Conservation (phyloP, 2,888 invertebrate species). For the Tanypteryx hageni region DNA sequence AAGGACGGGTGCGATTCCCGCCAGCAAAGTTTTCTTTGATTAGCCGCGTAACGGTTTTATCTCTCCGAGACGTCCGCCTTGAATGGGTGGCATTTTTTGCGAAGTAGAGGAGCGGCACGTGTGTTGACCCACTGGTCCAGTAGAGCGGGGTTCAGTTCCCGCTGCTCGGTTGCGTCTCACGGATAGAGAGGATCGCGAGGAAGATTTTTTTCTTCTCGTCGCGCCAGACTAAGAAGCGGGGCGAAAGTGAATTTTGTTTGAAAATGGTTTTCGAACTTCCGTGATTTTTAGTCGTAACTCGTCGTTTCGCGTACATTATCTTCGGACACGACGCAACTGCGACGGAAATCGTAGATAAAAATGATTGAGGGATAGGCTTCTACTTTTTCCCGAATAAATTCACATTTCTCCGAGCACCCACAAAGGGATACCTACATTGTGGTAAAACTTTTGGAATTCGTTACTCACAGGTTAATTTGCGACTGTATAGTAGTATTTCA, state of each 20-base stretch:
- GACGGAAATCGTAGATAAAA: too few relatives aligned
- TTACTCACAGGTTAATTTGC: too few relatives aligned
- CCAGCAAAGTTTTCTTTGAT: neutral
- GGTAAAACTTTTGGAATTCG: too few relatives aligned
- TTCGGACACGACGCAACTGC: too few relatives aligned
- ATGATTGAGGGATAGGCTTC: too few relatives aligned
- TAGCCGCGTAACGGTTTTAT: neutral
- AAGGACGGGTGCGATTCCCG: neutral
- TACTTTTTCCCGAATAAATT: too few relatives aligned
- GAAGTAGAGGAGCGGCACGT: neutral
- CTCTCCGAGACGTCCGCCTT: neutral
- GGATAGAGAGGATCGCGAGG: neutral
- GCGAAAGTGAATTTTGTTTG: neutral
- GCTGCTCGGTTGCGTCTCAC: neutral
- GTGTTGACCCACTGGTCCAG: constrained; percentile 13
- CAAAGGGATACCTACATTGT: too few relatives aligned
- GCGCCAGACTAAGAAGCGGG: neutral
- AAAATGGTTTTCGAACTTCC: neutral
- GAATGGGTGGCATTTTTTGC: constrained; percentile 11
- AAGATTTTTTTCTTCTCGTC: neutral
- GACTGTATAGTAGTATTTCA: too few relatives aligned
- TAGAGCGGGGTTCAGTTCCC: neutral
- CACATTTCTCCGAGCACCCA: too few relatives aligned
- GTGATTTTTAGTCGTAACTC: neutral
- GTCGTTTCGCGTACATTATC: neutral